These are phyloP conservation scores for Micronycteris hirsuta DNA, from an alignment of 2,113 vertebrate genomes.

Conservation along the genomic window DNA sequence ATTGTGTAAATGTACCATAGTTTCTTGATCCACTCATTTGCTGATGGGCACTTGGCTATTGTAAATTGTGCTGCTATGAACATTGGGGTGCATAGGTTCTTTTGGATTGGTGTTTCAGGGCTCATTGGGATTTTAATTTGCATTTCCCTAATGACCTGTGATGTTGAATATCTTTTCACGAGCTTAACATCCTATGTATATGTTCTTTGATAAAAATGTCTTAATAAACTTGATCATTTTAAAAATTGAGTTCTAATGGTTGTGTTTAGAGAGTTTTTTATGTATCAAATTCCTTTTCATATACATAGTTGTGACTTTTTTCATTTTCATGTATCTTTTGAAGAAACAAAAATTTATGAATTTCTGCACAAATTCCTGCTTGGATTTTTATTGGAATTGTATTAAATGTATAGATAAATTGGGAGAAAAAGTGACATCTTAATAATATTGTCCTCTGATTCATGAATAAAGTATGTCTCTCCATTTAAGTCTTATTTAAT, in stretches of 20 bases:
- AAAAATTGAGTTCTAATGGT: neutral
- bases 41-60: no score
- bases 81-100: no score
- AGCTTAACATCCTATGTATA: neutral
- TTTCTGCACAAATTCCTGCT: conserved; percentile 4
- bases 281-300: neutral
- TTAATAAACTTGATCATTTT: neutral
- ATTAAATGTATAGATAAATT: neutral
- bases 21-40: no score
- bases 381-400: neutral
- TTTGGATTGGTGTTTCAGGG: no score
- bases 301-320: neutral
- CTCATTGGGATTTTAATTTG: neutral
- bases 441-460: neutral
- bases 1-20: no score
- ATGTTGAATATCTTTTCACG: neutral
- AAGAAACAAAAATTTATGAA: neutral
- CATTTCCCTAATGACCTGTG: neutral
- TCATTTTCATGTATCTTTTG: neutral
- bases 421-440: neutral
- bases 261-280: neutral
- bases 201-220: neutral
- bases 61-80: no score
- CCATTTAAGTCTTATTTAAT: neutral
- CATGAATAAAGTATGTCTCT: neutral